Evolutionary conservation across 2,113 vertebrate genomes (phyloP), one percentile per base, ranked within the genome.

Genomic region (Notiomystis cincta): DNA sequence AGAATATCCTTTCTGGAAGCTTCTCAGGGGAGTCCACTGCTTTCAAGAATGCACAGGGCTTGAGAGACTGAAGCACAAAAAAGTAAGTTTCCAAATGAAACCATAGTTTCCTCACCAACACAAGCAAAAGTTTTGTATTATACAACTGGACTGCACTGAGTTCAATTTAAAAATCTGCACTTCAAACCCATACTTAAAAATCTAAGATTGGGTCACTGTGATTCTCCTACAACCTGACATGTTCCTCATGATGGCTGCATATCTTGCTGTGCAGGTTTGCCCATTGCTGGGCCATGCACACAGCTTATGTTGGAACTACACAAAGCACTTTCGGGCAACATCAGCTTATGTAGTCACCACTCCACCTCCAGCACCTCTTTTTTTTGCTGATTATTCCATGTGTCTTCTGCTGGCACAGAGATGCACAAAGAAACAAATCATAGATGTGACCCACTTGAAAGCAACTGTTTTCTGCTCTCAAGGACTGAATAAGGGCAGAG

Each of bases 271-370:
- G 19, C 31, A 60, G 28, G 12, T 57, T 15, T 87, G 45, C 50
- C 25, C 10, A 2, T 1, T 15, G 11, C 17, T 15, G n/a, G 58
- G 24, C 19, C 6, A 1, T 3, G 40, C 33, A 44, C 23, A 62
- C 9, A 9, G 19, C 12, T 69, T 27, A 15, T 30, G 22, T 15
- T 56, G 57, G 56, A 92, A 62, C 17, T 62, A n/a, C 57, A 40
- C 6, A 2, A 62, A n/a, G 42, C 21, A 33, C 33, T 78, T 80
- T 24, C 60, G 69, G 54, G 44, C 5, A 66, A 23, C 1, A 3
- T 12, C 15, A 38, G 8, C 4, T 10, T 13, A 31, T 0, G 3
- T 0, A 47, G 22, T 9, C 54, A 40, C 23, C 2, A 2, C 65
- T 82, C 30, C 40, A 51, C 35, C 33, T 40, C 27, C 6, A 1